These are phyloP conservation scores for Heliconius hewitsoni DNA, from an alignment of 1,140 invertebrate genomes.

Conservation along the genomic window DNA sequence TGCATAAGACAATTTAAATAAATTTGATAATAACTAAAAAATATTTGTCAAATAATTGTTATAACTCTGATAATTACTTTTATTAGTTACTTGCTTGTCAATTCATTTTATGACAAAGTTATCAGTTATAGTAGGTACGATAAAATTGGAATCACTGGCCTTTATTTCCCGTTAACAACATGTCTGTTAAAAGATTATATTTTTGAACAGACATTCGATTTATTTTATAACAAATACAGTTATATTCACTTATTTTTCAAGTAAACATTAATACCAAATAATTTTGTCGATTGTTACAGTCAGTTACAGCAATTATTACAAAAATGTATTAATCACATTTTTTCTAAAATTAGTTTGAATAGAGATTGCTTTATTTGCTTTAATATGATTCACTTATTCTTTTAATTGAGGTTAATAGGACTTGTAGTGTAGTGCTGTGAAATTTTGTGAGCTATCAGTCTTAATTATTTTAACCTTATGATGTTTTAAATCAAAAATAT, in stretches of 20 bases:
- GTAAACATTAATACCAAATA: too few species aligned
- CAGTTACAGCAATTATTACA: too few species aligned
- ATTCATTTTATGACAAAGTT: constrained; percentile 5
- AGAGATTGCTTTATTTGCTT: too few species aligned
- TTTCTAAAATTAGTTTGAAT: too few species aligned
- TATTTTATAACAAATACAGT: too few species aligned
- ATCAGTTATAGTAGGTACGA: constrained; percentile 33
- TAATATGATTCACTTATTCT: constrained; percentile 38
- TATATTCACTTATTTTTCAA: too few species aligned
- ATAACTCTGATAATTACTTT: not conserved
- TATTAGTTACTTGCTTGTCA: constrained; percentile 7
- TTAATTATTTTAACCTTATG: constrained; percentile 29
- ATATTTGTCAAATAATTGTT: not conserved
- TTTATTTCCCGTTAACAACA: constrained; percentile 40
- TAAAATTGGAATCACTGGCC: constrained; percentile 49
- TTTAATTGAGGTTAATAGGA: constrained; percentile 61
- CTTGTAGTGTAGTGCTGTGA: not conserved
- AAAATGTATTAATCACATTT: too few species aligned
- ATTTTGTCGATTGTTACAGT: too few species aligned
- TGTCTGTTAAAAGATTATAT: constrained; percentile 52
- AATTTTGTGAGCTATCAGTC: constrained; percentile 18
- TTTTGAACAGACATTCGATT: constrained; percentile 42
- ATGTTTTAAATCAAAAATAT: not conserved
- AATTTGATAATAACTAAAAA: too few species aligned
- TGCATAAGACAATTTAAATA: too few species aligned